A percentile compares a stretch with the other conserved stretches of the same genome.
phyloP scores from a whole-genome alignment of 2,888 invertebrate genomes.

The Drosophila demipolita region DNA sequence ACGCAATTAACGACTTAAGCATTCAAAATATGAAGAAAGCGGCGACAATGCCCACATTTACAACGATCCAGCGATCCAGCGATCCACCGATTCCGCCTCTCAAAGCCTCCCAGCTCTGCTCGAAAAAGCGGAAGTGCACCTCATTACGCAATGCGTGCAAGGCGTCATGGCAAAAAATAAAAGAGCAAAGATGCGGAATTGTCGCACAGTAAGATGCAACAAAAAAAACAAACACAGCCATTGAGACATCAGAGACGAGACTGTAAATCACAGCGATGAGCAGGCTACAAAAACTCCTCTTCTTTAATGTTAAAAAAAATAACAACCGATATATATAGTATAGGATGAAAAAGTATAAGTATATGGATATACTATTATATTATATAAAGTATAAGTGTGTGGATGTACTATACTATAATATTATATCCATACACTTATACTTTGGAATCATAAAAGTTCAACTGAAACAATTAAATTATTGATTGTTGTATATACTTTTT shows the following conservation, averaged over 20 bases:
- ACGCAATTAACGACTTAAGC: slow-evolving; percentile 70
- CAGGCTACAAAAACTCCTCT: neutral
- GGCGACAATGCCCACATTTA: slow-evolving; percentile 56
- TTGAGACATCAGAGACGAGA: neutral
- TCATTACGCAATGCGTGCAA: slow-evolving; percentile 68
- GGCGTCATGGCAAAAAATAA: slow-evolving; percentile 34
- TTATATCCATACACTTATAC: neutral
- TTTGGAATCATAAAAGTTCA: neutral
- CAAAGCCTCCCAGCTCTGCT: neutral
- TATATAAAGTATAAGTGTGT: too few species aligned
- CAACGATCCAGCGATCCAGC: slow-evolving; percentile 20
- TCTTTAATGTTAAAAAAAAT: neutral
- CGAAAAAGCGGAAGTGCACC: slow-evolving; percentile 67
- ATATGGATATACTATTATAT: too few species aligned
- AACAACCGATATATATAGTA: neutral
- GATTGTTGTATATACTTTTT: neutral
- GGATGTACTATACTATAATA: too few species aligned
- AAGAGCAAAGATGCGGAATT: slow-evolving; percentile 16
- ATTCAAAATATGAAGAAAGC: slow-evolving; percentile 77
- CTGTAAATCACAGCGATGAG: slow-evolving; percentile 24
- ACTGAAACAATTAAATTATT: neutral
- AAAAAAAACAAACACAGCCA: neutral
- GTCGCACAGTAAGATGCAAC: slow-evolving; percentile 2
- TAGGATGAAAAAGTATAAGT: too few species aligned
- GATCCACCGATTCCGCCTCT: slow-evolving; percentile 5